phyloP scores from a whole-genome alignment of 2,888 invertebrate species.

The Pachymerium ferrugineum region DNA sequence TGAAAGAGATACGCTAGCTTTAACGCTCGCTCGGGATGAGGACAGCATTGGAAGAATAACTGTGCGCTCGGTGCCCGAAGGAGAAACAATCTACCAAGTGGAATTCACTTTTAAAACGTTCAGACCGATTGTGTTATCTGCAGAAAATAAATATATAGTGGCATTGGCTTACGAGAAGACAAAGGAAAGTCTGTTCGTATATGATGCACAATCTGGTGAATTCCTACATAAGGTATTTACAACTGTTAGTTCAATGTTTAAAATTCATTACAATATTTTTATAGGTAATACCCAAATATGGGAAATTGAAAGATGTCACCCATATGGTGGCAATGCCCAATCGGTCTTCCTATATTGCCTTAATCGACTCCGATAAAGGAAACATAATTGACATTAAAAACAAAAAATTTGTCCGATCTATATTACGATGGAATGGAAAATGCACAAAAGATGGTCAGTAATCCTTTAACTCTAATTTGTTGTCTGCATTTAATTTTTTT shows the following conservation, averaged over 20 bases:
- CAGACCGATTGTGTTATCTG: slow-evolving; percentile 70
- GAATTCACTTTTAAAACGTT: slow-evolving; percentile 76
- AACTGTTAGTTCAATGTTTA: not conserved
- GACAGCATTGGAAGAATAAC: slow-evolving; percentile 34
- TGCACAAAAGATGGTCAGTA: slow-evolving; percentile 47
- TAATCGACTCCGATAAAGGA: slow-evolving; percentile 84
- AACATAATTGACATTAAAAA: slow-evolving; percentile 82
- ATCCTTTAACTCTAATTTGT: not conserved
- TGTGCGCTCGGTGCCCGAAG: slow-evolving; percentile 55
- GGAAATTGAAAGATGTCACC: slow-evolving; percentile 44
- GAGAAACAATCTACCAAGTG: slow-evolving; percentile 69
- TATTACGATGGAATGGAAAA: slow-evolving; percentile 85
- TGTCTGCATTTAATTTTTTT: not conserved
- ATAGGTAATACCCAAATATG: slow-evolving; percentile 44
- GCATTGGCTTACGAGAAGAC: slow-evolving; percentile 76
- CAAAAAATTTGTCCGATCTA: slow-evolving; percentile 77
- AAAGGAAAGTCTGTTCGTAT: slow-evolving; percentile 74
- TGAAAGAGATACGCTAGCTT: slow-evolving; percentile 66
- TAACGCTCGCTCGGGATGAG: slow-evolving; percentile 64
- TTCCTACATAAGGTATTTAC: slow-evolving; percentile 42
- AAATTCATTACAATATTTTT: slow-evolving; percentile 10
- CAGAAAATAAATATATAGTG: slow-evolving; percentile 71
- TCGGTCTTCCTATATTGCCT: slow-evolving; percentile 65
- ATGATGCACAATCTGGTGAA: slow-evolving; percentile 73
- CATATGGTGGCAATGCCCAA: slow-evolving; percentile 47